Evolutionary conservation across 92 coral and sea anemone species (phyloP).

Genomic region (Epizoanthus rinbou): DNA sequence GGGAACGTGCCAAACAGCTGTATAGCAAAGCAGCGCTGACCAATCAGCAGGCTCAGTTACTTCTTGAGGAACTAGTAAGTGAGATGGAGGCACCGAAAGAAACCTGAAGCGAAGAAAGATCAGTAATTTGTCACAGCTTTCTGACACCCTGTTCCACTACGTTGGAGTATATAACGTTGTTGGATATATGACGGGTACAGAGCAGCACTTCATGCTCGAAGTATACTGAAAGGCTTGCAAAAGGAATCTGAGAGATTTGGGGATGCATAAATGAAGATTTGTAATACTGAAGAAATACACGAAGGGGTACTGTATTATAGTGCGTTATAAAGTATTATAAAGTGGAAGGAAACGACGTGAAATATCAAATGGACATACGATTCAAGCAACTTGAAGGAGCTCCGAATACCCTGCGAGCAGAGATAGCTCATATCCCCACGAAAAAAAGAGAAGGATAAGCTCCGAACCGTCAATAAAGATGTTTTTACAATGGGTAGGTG

Average conservation of each 20-base stretch:
- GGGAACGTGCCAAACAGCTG: constrained; percentile 75
- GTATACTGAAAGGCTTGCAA: background rate
- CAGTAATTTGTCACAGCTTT: background rate
- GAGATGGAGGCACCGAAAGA: constrained; percentile 55
- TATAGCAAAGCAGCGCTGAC: constrained; percentile 83
- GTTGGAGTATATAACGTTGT: background rate
- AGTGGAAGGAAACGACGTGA: background rate
- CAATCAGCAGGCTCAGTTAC: constrained; percentile 78
- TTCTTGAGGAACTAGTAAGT: constrained; percentile 87
- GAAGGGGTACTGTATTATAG: no score
- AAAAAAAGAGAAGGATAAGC: no score
- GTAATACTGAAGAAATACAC: no score
- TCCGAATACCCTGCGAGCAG: background rate
- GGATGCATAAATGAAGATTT: background rate
- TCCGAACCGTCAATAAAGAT: background rate
- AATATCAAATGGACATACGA: background rate
- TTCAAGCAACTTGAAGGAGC: background rate
- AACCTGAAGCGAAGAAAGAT: background rate
- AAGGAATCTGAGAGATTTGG: background rate
- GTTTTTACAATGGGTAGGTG: no score
- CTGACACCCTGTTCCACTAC: no score
- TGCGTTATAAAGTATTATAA: background rate
- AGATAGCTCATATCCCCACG: no score
- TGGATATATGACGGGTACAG: background rate
- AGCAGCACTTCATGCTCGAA: background rate